Evolutionary conservation across 2,888 invertebrate genomes (phyloP), one percentile per base, ranked within the genome.

Genomic region (Cremastobaeus sp.): DNA sequence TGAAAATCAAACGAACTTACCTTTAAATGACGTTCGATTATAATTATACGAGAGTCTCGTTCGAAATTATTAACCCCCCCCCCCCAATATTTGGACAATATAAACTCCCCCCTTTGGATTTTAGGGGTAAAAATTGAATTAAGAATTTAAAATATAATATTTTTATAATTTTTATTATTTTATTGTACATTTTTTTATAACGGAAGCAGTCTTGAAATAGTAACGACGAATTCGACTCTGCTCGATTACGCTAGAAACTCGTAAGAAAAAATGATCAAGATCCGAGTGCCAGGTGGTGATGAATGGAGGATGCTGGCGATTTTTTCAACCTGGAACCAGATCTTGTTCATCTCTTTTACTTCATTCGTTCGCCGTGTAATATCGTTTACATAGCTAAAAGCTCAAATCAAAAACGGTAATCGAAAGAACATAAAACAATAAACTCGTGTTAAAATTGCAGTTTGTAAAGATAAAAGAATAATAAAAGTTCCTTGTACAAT

Each of bases 161-260:
- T 65, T 71, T 71, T 69, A 18, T 60, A 6, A 28, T 66, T 65
- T 74, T 82, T 83, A 79, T 82, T 83, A 78, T 71, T 83, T 83
- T 80, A 83, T 83, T 80, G 77, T 82, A 82, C 81, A 81, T 83
- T 81, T 83, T 83, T 76, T 79, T 74, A 71, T 80, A 84, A 84
- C 82, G 84, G 84, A 86, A 86, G 85, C 85, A 86, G 85, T 86
- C 85, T 86, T 85, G 64, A 71, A 66, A 76, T 55, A 68, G 52
- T 74, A 64, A 79, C 76, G 78, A 82, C 79, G 78, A 74, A 25
- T 50, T 65, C 52, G 78, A 77, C 68, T 79, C 78, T 74, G 72
- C 71, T 76, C 76, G 57, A 68, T 66, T 77, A 77, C 72, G 79
- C 80, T 74, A 79, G 77, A 79, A 80, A 64, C 50, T 57, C 43